Conservation (phyloP, 2,888 invertebrate genomes). For the Cataglyphis livida region DNA sequence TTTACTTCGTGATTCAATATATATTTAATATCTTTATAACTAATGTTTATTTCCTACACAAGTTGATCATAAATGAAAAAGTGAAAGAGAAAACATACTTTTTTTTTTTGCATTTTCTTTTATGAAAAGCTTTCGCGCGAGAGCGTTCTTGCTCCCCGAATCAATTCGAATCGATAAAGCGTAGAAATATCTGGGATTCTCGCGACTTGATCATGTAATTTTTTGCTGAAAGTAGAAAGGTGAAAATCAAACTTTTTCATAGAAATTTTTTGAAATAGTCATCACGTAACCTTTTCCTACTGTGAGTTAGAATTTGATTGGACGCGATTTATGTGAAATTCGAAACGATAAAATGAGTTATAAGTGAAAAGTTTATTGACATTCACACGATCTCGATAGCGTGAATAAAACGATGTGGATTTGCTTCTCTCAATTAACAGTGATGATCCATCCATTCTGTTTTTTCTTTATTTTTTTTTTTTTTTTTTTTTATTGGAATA, state of each 20-base stretch:
- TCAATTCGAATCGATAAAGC: constrained; percentile 12
- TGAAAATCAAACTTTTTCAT: constrained; percentile 9
- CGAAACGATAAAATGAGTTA: background rate
- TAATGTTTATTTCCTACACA: constrained; percentile 12
- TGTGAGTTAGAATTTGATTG: background rate
- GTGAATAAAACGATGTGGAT: background rate
- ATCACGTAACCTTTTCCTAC: constrained; percentile 3
- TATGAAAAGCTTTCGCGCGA: background rate
- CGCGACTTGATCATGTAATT: constrained; percentile 25
- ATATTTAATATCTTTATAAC: background rate
- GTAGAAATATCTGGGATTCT: constrained; percentile 7
- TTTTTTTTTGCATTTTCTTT: constrained; percentile 23
- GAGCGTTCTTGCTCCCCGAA: background rate
- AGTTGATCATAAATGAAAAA: constrained; percentile 19
- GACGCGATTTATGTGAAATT: background rate
- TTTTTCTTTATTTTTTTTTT: background rate
- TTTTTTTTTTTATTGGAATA: background rate
- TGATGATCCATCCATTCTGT: background rate
- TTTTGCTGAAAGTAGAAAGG: constrained; percentile 19
- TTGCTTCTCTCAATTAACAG: background rate
- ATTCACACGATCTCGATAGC: background rate
- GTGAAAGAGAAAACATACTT: constrained; percentile 19
- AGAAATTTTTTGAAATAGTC: constrained; percentile 13
- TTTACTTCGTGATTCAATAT: background rate
- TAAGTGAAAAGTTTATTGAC: constrained; percentile 15